phyloP scores from a whole-genome alignment of 2,113 vertebrate genomes.

The Aix galericulata region DNA sequence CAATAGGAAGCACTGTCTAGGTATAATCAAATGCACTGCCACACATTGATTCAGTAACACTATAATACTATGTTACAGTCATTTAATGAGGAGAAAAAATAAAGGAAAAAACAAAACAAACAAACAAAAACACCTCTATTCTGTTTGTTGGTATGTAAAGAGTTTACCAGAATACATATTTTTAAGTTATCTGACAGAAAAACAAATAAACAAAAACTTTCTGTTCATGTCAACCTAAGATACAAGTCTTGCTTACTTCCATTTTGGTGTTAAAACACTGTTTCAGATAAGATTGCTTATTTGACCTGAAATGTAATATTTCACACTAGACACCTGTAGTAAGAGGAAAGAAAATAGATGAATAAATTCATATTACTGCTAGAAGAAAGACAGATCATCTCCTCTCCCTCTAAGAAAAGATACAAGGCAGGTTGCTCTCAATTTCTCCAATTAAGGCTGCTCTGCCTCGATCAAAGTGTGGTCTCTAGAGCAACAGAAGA shows the following conservation, averaged over 20 bases:
- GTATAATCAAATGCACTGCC: not conserved
- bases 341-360: not conserved
- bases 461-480: not conserved
- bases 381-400: not conserved
- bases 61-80: not conserved
- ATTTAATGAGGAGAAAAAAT: not conserved
- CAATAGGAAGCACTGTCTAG: not conserved
- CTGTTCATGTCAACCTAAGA: not conserved
- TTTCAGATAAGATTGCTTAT: not conserved
- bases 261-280: not conserved
- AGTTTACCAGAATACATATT: not conserved
- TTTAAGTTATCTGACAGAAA: not conserved
- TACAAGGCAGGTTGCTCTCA: not conserved
- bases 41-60: not conserved
- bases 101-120: not conserved
- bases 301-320: not conserved
- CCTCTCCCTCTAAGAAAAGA: not conserved
- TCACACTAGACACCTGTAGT: not conserved
- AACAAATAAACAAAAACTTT: not conserved
- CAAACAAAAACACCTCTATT: rapidly evolving
- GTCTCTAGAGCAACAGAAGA: not conserved
- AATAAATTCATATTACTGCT: not conserved
- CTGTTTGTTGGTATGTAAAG: not conserved
- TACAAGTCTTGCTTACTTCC: not conserved
- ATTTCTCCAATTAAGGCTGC: not conserved